Conservation (phyloP, 1,140 invertebrate species). For the Parapsyche elsis region DNA sequence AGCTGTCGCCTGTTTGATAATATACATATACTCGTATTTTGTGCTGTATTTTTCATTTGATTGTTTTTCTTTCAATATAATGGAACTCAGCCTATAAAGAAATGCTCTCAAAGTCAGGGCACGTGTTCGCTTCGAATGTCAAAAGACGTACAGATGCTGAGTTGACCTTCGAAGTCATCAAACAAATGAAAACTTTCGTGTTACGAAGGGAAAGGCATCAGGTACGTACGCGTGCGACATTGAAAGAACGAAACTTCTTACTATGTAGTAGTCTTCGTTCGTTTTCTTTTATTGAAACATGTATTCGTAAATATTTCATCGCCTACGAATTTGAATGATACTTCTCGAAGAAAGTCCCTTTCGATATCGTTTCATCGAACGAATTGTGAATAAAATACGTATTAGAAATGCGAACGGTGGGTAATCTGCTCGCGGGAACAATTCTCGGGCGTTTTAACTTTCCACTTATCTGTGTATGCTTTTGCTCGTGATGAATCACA, state of each 20-base stretch:
- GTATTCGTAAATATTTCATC: not conserved
- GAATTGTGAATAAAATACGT: not conserved
- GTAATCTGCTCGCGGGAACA: constrained; percentile 21
- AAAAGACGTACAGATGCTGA: not conserved
- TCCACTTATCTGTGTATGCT: constrained; percentile 25
- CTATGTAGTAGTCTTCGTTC: not conserved
- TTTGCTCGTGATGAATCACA: constrained; percentile 28
- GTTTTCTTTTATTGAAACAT: not conserved
- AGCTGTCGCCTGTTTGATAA: too few species aligned
- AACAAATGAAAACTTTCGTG: constrained; percentile 10
- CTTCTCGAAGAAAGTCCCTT: not conserved
- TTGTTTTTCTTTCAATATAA: too few species aligned
- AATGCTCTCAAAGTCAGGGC: not conserved
- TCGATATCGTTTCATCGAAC: not conserved
- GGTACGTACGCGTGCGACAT: constrained; percentile 11
- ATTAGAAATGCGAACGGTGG: constrained; percentile 11
- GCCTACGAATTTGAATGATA: not conserved
- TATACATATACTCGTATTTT: too few species aligned
- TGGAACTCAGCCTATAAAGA: too few species aligned
- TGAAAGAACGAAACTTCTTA: constrained; percentile 27
- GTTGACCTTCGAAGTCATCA: not conserved
- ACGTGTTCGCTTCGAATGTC: not conserved
- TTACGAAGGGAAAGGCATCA: constrained; percentile 35
- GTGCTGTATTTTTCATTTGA: too few species aligned
- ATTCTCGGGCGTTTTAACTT: constrained; percentile 17